These are phyloP conservation scores for Cancer borealis DNA, from an alignment of 2,888 invertebrate species.

Conservation along the genomic window DNA sequence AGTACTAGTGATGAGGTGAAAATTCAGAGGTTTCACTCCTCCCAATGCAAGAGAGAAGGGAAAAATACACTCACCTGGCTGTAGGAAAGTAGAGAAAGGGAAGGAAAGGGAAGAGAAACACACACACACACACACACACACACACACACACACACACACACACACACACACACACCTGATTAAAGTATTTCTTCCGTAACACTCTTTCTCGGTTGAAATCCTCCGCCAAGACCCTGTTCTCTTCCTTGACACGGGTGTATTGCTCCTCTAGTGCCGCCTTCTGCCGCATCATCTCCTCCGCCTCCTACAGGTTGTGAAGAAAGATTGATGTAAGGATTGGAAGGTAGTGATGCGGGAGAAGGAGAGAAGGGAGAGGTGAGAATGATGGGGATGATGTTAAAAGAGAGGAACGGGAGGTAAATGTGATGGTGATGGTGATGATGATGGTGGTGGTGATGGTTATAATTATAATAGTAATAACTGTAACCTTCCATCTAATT, in stretches of 20 bases:
- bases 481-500: neutral
- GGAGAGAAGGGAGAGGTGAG: neutral
- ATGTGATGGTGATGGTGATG: neutral
- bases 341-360: neutral
- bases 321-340: neutral
- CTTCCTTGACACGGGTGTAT: conserved; percentile 67
- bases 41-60: neutral
- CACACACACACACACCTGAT: conserved; percentile 77
- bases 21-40: neutral
- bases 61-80: neutral
- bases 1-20: neutral
- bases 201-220: conserved; percentile 79
- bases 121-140: conserved; percentile 69
- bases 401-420: neutral
- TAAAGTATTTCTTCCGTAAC: conserved; percentile 79
- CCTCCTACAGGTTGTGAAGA: conserved; percentile 53
- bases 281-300: conserved; percentile 44
- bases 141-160: conserved; percentile 70
- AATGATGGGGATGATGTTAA: neutral
- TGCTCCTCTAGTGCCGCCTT: conserved; percentile 60
- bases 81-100: neutral
- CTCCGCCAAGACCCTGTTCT: conserved; percentile 78
- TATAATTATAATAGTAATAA: neutral
- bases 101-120: neutral
- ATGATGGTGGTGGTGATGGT: neutral